Evolutionary conservation across 92 coral and sea anemone species (phyloP).

Genomic region (Epizoanthus illoricatus): DNA sequence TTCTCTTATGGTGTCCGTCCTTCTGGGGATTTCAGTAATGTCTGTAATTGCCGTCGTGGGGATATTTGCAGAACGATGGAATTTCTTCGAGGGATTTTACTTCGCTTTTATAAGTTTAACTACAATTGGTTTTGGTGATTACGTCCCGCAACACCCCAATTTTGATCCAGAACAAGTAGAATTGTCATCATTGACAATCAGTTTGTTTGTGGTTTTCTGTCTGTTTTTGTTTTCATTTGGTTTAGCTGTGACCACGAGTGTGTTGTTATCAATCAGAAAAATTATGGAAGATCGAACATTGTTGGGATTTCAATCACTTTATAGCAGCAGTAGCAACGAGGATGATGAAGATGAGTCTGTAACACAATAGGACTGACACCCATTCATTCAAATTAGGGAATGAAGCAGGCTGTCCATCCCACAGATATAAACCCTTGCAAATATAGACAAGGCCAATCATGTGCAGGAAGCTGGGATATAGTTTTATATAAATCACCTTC

Average conservation of each 20-base stretch:
- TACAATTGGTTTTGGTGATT: slow-evolving; percentile 97
- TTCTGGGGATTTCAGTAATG: slow-evolving; percentile 62
- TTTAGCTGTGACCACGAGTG: slow-evolving; percentile 81
- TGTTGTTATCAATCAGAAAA: slow-evolving; percentile 70
- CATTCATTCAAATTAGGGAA: too few relatives aligned
- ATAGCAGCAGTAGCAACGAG: slow-evolving; percentile 61
- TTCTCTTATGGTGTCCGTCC: slow-evolving; percentile 62
- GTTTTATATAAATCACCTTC: too few relatives aligned
- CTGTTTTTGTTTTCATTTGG: slow-evolving; percentile 85
- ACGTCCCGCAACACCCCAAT: slow-evolving; percentile 91
- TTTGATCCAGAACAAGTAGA: slow-evolving; percentile 53
- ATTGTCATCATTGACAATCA: slow-evolving; percentile 64
- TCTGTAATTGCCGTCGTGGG: slow-evolving; percentile 69
- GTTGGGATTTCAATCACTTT: slow-evolving; percentile 73
- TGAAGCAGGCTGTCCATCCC: too few relatives aligned
- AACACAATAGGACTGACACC: too few relatives aligned
- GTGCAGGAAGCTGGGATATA: too few relatives aligned
- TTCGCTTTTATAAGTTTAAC: slow-evolving; percentile 95
- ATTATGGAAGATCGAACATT: slow-evolving; percentile 82
- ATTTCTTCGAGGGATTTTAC: slow-evolving; percentile 94
- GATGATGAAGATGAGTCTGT: slow-evolving; percentile 39
- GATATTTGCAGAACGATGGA: slow-evolving; percentile 83
- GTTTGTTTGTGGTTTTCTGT: slow-evolving; percentile 76
- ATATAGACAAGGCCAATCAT: too few relatives aligned
- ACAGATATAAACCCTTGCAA: too few relatives aligned